These are phyloP conservation scores for Ethmia dodecea DNA, from an alignment of 2,888 invertebrate genomes.

Conservation along the genomic window DNA sequence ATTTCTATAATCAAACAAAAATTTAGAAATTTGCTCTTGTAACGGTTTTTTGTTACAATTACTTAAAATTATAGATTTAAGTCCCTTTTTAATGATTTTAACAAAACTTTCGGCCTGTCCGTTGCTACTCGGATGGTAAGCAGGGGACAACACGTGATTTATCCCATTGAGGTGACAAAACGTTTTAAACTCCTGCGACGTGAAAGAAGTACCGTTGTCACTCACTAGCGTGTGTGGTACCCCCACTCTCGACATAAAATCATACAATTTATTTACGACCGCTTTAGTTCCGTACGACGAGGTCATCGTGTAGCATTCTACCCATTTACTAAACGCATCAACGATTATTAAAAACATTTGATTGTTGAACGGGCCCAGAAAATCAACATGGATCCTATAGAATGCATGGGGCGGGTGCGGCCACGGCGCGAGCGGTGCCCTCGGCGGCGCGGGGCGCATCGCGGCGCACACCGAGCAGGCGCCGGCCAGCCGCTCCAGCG, in stretches of 20 bases:
- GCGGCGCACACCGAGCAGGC: constrained; percentile 11
- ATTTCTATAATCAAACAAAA: constrained; percentile 7
- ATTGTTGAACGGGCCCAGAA: constrained; percentile 19
- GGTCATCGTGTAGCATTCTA: constrained; percentile 20
- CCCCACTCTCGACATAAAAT: constrained; percentile 12
- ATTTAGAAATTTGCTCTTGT: too few relatives aligned
- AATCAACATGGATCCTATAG: constrained; percentile 16
- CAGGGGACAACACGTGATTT: not conserved
- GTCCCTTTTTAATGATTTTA: not conserved
- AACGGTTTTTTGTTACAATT: not conserved
- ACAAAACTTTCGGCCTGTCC: constrained; percentile 1
- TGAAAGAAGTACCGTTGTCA: constrained; percentile 9
- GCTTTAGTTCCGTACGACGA: constrained; percentile 2
- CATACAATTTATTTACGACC: constrained; percentile 12
- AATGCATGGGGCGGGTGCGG: not conserved
- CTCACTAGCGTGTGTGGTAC: constrained; percentile 2
- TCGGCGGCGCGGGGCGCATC: constrained; percentile 2
- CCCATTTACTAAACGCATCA: constrained; percentile 22
- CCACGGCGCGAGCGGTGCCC: constrained; percentile 9
- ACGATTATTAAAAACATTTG: constrained; percentile 16
- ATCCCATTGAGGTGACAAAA: constrained; percentile 2
- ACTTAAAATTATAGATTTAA: not conserved
- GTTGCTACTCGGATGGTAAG: too few relatives aligned
- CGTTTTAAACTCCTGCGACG: constrained; percentile 1
- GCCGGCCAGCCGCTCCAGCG: constrained; percentile 12